These are phyloP conservation scores for Mercenaria mercenaria DNA, from an alignment of 1,140 invertebrate species.

Conservation along the genomic window DNA sequence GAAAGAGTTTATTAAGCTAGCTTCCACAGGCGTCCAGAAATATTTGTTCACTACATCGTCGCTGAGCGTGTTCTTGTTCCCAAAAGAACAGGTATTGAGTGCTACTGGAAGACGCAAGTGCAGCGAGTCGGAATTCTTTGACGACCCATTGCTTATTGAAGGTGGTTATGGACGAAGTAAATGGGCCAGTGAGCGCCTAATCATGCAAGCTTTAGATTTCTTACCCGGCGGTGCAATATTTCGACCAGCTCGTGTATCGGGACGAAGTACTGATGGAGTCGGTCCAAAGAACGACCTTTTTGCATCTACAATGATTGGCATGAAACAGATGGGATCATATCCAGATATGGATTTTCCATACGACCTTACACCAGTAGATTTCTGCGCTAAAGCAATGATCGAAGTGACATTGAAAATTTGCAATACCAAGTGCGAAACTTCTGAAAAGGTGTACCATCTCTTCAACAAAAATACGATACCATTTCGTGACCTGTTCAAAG, in stretches of 20 bases:
- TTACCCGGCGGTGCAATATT: conserved; percentile 79
- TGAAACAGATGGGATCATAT: conserved; percentile 70
- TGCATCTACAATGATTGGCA: conserved; percentile 71
- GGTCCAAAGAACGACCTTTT: conserved; percentile 76
- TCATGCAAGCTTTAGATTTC: conserved; percentile 72
- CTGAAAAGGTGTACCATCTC: conserved; percentile 69
- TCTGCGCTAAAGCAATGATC: conserved; percentile 72
- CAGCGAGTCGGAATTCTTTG: conserved; percentile 68
- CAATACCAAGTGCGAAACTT: conserved; percentile 20
- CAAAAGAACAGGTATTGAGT: conserved; percentile 15
- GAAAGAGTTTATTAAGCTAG: conserved; percentile 75
- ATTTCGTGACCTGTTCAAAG: conserved; percentile 71
- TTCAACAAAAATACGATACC: conserved; percentile 75
- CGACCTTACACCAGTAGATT: conserved; percentile 77
- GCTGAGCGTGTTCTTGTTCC: conserved; percentile 74
- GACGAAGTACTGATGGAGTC: conserved; percentile 66
- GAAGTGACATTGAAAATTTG: conserved; percentile 71
- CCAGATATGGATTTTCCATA: conserved; percentile 77
- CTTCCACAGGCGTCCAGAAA: conserved; percentile 71
- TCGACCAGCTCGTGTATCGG: conserved; percentile 74
- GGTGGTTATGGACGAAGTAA: conserved; percentile 77
- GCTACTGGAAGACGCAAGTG: conserved; percentile 35
- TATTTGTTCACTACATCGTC: conserved; percentile 75
- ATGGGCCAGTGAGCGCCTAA: conserved; percentile 76
- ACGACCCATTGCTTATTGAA: conserved; percentile 71